These are phyloP conservation scores for Otis tarda DNA, from an alignment of 2,113 vertebrate genomes.

Conservation along the genomic window DNA sequence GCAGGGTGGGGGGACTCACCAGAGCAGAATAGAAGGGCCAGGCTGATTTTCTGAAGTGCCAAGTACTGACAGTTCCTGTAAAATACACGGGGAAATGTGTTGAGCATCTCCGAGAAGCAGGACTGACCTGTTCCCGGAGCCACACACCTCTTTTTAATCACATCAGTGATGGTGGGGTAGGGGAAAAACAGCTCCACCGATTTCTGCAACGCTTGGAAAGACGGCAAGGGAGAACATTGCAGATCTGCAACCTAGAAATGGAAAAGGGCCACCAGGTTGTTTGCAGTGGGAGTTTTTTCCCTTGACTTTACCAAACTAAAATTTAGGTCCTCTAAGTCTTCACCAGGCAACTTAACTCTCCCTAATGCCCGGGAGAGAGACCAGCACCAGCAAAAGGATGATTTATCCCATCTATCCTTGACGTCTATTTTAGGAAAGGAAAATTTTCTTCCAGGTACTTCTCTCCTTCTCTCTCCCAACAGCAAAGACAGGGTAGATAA, in stretches of 20 bases:
- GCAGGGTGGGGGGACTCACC: too few species aligned
- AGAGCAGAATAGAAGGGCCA: not conserved
- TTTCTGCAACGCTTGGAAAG: not conserved
- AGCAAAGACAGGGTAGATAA: not conserved
- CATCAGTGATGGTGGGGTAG: accelerated
- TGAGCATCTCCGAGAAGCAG: not conserved
- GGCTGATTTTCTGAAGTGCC: not conserved
- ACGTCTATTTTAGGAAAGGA: not conserved
- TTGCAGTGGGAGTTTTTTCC: not conserved
- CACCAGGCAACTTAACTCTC: not conserved
- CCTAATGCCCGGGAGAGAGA: accelerated
- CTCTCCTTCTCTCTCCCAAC: not conserved
- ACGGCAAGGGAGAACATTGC: accelerated
- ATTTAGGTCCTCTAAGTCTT: not conserved
- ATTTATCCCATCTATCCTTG: not conserved
- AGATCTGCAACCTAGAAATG: not conserved
- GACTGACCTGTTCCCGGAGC: not conserved
- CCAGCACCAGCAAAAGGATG: not conserved
- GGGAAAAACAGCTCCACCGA: not conserved
- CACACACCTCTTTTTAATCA: not conserved
- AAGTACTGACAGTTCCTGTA: not conserved
- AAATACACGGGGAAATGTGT: accelerated
- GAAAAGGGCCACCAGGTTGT: not conserved
- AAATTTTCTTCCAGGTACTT: not conserved
- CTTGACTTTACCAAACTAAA: not conserved